These are phyloP conservation scores for Acrobasis repandana DNA, from an alignment of 2,888 invertebrate species.

Conservation along the genomic window DNA sequence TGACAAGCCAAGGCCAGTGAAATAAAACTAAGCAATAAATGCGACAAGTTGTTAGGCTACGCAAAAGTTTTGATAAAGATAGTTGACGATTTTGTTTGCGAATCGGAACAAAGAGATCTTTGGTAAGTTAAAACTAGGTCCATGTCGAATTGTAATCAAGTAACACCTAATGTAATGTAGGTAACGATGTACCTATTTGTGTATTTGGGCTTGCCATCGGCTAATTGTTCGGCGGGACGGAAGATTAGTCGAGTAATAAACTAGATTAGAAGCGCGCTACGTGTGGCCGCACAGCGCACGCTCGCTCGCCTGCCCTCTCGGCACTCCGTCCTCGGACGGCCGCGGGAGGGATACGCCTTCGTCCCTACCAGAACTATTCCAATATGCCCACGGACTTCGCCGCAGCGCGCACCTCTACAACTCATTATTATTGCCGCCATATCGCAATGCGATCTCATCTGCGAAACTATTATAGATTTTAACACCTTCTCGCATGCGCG, in stretches of 20 bases:
- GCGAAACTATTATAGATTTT: conserved; percentile 79
- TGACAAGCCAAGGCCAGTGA: conserved; percentile 58
- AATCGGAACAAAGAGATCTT: conserved; percentile 52
- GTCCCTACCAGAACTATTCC: conserved; percentile 55
- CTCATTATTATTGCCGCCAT: conserved; percentile 52
- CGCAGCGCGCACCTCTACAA: conserved; percentile 53
- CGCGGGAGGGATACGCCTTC: conserved; percentile 80
- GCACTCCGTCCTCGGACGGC: conserved; percentile 40
- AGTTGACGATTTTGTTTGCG: conserved; percentile 45
- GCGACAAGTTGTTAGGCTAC: conserved; percentile 38
- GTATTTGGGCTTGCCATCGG: conserved; percentile 50
- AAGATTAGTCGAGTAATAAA: conserved; percentile 70
- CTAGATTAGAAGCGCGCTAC: conserved; percentile 68
- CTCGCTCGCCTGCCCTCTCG: conserved; percentile 58
- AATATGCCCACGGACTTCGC: conserved; percentile 62
- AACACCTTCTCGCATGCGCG: conserved; percentile 82
- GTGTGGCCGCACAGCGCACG: conserved; percentile 73
- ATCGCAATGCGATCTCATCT: conserved; percentile 69
- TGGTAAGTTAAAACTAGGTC: conserved; percentile 34
- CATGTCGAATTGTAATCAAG: conserved; percentile 49
- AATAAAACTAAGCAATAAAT: conserved; percentile 45
- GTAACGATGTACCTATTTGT: conserved; percentile 23
- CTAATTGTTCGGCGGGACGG: conserved; percentile 56
- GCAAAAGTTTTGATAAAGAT: conserved; percentile 59
- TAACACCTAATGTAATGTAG: conserved; percentile 37